Base-by-base conservation (phyloP, 2,888 invertebrate genomes). In the Coelinius sp. region DNA sequence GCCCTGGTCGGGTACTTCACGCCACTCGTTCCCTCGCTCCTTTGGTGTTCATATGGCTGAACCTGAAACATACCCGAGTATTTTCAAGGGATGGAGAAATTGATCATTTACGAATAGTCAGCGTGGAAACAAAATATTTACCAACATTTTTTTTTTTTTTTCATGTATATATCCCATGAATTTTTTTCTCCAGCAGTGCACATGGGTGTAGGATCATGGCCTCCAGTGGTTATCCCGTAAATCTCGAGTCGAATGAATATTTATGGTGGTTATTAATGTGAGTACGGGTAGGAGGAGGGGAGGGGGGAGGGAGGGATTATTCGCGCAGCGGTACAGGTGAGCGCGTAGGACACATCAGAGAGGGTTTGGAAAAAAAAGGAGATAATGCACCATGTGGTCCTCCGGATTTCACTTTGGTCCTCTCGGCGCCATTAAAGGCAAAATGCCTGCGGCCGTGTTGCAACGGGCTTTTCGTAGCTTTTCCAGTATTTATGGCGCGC, bases 251-350 rank as follows among this genome's bases (percentile, higher is more conserved):
- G 73, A 76, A 82, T 82, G 83, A 83, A 82, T 82, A 83, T 82
- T 82, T 82, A 82, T 82, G 77, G 82, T 73, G 77, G 77, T 82
- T 83, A 82, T 83, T 83, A 82, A 82, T 82, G 82, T n/a, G n/a
- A n/a, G n/a, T n/a, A n/a, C n/a, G n/a, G n/a, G n/a, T n/a, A n/a
- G n/a, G n/a, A n/a, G n/a, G n/a, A n/a, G n/a, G n/a, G n/a, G 82
- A 76, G 75, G 78, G 78, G 79, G 74, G 73, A 8, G 17, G 3
- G 73, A 77, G 83, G 81, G 80, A 81, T 82, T 82, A 82, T 81
- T 79, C 77, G 79, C 73, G n/a, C 14, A 35, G 64, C 38, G 64
- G 70, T 70, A 64, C 65, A 70, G 66, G 70, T 70, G 70, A 70
- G 46, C 38, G 41, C 41, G 41, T 41, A 56, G 41, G 56, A 38